Evolutionary conservation across 2,113 vertebrate genomes (phyloP).

Genomic region (Psephotus haematonotus): DNA sequence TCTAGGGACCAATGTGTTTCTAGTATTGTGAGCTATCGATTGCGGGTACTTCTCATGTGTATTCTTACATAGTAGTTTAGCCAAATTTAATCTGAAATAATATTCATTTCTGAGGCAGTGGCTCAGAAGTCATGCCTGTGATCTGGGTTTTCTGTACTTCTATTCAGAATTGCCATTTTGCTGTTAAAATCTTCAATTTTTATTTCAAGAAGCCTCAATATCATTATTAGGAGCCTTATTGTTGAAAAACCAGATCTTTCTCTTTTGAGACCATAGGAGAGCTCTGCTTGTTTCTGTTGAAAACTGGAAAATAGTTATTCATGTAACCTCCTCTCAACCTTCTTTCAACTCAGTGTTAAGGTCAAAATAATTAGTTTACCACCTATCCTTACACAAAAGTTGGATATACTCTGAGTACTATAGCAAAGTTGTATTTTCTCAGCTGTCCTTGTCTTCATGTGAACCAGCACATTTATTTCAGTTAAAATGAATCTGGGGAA

Average conservation of each 20-base stretch:
- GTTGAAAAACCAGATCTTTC: not conserved
- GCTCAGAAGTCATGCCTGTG: not conserved
- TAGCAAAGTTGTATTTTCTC: not conserved
- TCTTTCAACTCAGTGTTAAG: not conserved
- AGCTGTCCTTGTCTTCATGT: not conserved
- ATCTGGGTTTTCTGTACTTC: not conserved
- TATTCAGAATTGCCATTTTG: not conserved
- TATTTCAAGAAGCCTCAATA: not conserved
- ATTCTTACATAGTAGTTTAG: not conserved
- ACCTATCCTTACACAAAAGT: fast-evolving
- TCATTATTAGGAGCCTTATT: not conserved
- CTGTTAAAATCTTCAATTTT: not conserved
- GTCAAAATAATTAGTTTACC: not conserved
- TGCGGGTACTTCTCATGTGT: not conserved
- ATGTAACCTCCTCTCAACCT: not conserved
- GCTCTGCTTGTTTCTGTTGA: not conserved
- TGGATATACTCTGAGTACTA: not conserved
- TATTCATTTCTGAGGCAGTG: not conserved
- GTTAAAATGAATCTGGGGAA: not conserved
- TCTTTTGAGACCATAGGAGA: not conserved
- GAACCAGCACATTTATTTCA: not conserved
- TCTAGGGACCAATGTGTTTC: not conserved
- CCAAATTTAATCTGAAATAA: not conserved
- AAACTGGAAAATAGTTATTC: not conserved
- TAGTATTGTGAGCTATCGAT: not conserved